Base-by-base conservation (phyloP, 2,888 invertebrate genomes). In the Nymphalis c-album region DNA sequence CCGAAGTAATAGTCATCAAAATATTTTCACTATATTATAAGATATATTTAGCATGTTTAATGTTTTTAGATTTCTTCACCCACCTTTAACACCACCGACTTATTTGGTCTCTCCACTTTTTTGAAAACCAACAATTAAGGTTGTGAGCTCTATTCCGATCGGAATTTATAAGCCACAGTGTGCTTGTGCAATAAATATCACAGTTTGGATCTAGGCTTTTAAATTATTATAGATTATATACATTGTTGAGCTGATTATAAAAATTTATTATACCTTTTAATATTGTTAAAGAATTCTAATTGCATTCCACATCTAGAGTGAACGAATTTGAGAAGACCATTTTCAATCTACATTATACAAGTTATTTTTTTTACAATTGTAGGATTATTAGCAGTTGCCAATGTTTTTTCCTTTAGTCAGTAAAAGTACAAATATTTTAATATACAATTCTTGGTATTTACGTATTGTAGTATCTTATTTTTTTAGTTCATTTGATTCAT, bases 371-470 rank as follows among this genome's bases (percentile, higher is more conserved):
- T 92, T 91, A 91, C 89, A 88, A 88, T 87, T 85, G 85, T 92
- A 92, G 89, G 89, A 87, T 91, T 91, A 91, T 91, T 91, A 92
- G 91, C 91, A 88, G 91, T 90, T 91, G 91, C 92, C 91, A 91
- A 92, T 91, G 90, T 91, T 91, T 91, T 91, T 94, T 94, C 94
- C 93, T 94, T 95, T 95, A 95, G 95, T 95, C 95, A 95, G 95
- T 95, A 95, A 94, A 95, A 95, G 95, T 95, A 95, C 95, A 95
- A 95, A 95, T 95, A 95, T 95, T 95, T 94, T 91, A 94, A 93
- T 93, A 94, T 92, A 92, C 90, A 91, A 92, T 86, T 90, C 92
- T 91, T 91, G 92, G 91, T 92, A 92, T 92, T 92, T 92, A 92
- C 91, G 89, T 92, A 92, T 92, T 90, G 89, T 91, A 91, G 90